Percentiles rank a stretch among this genome's conserved stretches.
Conservation (phyloP, 2,113 vertebrate species). For the Nothobranchius kuhntae region DNA sequence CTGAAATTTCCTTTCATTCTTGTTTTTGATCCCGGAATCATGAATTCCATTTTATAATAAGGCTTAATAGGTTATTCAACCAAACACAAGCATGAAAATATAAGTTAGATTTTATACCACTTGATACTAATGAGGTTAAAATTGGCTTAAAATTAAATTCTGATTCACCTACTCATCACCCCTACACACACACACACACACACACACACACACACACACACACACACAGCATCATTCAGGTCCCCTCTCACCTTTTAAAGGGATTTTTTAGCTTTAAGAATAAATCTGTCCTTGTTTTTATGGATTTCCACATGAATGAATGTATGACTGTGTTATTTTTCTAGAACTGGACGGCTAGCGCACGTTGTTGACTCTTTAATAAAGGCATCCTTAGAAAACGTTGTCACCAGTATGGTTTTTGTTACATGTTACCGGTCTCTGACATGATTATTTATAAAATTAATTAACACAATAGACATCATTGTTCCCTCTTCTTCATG, state of each 20-base stretch:
- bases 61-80: no score
- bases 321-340: slow-evolving; percentile 75
- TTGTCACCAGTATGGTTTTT: slow-evolving; percentile 20
- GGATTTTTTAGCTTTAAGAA: slow-evolving; percentile 71
- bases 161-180: slow-evolving; percentile 48
- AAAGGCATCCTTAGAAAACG: slow-evolving; percentile 74
- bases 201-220: no score
- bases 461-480: no score
- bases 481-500: no score
- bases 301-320: slow-evolving; percentile 64
- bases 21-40: no score
- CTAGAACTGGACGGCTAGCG: slow-evolving; percentile 69
- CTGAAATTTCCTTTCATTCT: no score
- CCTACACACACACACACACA: slow-evolving; percentile 6
- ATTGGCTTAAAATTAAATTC: not conserved
- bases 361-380: slow-evolving; percentile 77
- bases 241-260: slow-evolving; percentile 56
- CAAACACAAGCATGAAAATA: no score
- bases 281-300: slow-evolving; percentile 29
- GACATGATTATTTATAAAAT: no score
- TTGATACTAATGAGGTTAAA: no score
- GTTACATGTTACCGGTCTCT: no score
- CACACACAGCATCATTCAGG: slow-evolving; percentile 53
- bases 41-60: no score
- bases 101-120: no score